Evolutionary conservation across 2,797 vertebrate species (phyloP).

Genomic region (Sebastes melanostomus): DNA sequence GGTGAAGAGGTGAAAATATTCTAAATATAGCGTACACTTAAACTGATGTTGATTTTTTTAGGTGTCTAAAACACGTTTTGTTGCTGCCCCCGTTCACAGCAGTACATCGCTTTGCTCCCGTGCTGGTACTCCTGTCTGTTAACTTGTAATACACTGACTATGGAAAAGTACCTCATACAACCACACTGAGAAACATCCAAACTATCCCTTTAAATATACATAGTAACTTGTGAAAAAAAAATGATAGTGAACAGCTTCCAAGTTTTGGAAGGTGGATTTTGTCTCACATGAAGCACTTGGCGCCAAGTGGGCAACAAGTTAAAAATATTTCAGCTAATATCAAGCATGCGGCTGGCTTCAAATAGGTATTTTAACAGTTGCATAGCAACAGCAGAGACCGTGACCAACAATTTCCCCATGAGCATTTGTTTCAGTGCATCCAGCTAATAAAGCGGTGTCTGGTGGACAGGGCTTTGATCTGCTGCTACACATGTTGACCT

Average conservation of each 20-base stretch:
- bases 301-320: slow-evolving; percentile 14
- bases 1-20: no score
- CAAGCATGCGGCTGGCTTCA: slow-evolving; percentile 10
- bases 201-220: not conserved
- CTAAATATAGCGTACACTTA: no score
- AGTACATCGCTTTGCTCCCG: not conserved
- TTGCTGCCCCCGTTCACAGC: no score
- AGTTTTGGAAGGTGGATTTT: not conserved
- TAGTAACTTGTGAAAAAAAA: not conserved
- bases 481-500: not conserved
- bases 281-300: slow-evolving; percentile 5
- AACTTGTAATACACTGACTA: not conserved
- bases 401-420: slow-evolving; percentile 20
- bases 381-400: slow-evolving; percentile 52
- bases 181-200: not conserved
- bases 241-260: not conserved
- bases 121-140: not conserved
- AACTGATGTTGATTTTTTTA: no score
- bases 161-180: not conserved
- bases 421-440: slow-evolving; percentile 27
- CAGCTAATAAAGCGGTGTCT: slow-evolving; percentile 20
- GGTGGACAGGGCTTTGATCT: not conserved
- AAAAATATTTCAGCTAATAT: slow-evolving; percentile 30
- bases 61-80: no score
- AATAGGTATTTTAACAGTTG: slow-evolving; percentile 47